Evolutionary conservation across 1,140 invertebrate genomes (phyloP), one percentile per base, ranked within the genome.

Genomic region (Dinothrombium tinctorium): DNA sequence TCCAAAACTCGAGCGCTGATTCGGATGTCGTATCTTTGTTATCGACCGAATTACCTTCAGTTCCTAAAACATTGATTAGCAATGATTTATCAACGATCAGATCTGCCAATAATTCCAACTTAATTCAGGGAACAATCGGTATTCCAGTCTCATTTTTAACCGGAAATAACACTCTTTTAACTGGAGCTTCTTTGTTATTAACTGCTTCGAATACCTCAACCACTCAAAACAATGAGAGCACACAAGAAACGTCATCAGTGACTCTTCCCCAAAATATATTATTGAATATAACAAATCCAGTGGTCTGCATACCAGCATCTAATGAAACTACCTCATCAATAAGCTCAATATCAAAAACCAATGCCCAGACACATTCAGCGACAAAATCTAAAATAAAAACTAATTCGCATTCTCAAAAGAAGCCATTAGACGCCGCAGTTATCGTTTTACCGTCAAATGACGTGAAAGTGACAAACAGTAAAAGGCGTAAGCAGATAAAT

Each of bases 241-340:
- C n/a, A n/a, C 33, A 19, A n/a, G 33, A 38, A n/a, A 38, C 23
- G 5, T 22, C 37, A 38, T 22, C 37, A 24, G 23, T 38, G 37
- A 38, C 37, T 22, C 11, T 38, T 5, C 20, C 37, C 7, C 21
- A n/a, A 24, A 38, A 38, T 24, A 15, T 38, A 7, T 15, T 38
- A 11, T 7, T 38, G 8, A 38, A 38, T 14, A 8, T 35, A 15
- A 35, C 33, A 8, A 35, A 35, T 35, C 8, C 7, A 38, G 15
- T 6, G 7, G n/a, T 20, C 12, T 38, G 7, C 5, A n/a, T 23
- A n/a, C 7, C 7, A 38, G 9, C 5, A 6, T n/a, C n/a, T n/a
- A n/a, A n/a, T n/a, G n/a, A n/a, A n/a, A n/a, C n/a, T n/a, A n/a
- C n/a, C n/a, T n/a, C 21, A 5, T 23, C 37, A 15, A n/a, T 4